A percentile compares a stretch with the other conserved stretches of the same genome.
Evolutionary conservation across 2,888 invertebrate species (phyloP).

Genomic region (Xestia ashworthii): DNA sequence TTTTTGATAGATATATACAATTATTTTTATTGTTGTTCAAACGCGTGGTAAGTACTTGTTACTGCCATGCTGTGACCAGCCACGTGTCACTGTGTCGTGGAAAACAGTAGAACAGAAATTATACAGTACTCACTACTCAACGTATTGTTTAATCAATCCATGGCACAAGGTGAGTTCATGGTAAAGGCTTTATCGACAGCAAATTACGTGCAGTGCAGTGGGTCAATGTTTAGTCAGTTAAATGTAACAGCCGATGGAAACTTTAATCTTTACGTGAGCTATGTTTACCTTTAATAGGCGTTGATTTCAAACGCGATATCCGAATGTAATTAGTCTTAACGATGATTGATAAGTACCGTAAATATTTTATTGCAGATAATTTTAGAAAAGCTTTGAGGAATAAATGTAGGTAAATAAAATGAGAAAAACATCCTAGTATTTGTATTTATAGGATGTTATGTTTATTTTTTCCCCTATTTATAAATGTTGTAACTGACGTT

Average conservation of each 20-base stretch:
- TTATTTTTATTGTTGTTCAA: background rate
- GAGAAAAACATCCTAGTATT: slow-evolving; percentile 14
- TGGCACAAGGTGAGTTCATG: slow-evolving; percentile 69
- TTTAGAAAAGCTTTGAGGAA: background rate
- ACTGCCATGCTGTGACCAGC: slow-evolving; percentile 32
- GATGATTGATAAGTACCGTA: slow-evolving; percentile 28
- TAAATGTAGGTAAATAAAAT: slow-evolving; percentile 22
- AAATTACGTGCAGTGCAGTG: slow-evolving; percentile 67
- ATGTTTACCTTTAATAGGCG: slow-evolving; percentile 34
- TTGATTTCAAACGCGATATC: slow-evolving; percentile 32
- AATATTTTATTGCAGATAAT: background rate
- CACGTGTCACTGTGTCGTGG: slow-evolving; percentile 48
- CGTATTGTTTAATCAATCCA: slow-evolving; percentile 62
- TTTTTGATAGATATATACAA: background rate
- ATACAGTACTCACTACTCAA: slow-evolving; percentile 49
- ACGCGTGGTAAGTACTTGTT: slow-evolving; percentile 15
- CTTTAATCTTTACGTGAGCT: slow-evolving; percentile 29
- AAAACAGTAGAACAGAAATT: slow-evolving; percentile 45
- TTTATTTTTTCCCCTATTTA: background rate
- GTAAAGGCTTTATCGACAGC: slow-evolving; percentile 71
- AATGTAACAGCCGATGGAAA: slow-evolving; percentile 51
- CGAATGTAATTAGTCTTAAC: slow-evolving; percentile 35
- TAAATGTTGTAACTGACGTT: slow-evolving; percentile 3
- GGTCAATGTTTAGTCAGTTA: slow-evolving; percentile 72
- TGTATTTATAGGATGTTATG: slow-evolving; percentile 15